Percentiles rank a stretch among this genome's conserved stretches.
Conservation (phyloP, 2,888 invertebrate genomes). For the Heliothis peltigera region DNA sequence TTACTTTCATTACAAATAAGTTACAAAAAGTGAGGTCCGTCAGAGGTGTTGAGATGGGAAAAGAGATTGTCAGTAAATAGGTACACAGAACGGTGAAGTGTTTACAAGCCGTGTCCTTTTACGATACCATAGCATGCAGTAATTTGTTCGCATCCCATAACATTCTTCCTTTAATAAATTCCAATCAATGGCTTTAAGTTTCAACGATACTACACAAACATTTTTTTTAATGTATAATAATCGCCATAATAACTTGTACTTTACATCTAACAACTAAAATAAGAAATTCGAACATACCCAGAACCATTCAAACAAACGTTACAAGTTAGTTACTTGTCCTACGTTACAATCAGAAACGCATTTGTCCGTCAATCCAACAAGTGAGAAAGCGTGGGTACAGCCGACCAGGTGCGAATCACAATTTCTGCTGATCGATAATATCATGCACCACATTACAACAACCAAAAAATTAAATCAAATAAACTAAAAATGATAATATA, state of each 20-base stretch:
- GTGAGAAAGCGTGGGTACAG: constrained; percentile 28
- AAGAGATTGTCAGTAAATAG: constrained; percentile 50
- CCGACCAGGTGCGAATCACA: constrained; percentile 33
- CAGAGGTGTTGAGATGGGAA: constrained; percentile 55
- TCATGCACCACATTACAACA: constrained; percentile 21
- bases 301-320: constrained; percentile 33
- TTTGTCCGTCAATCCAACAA: constrained; percentile 30
- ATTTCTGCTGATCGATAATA: constrained; percentile 24
- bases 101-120: constrained; percentile 41
- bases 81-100: constrained; percentile 40
- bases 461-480: constrained; percentile 33
- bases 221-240: constrained; percentile 40
- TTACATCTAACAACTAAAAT: constrained; percentile 60
- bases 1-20: constrained; percentile 51
- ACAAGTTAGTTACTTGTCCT: constrained; percentile 20
- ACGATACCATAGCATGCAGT: constrained; percentile 43
- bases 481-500: constrained; percentile 39
- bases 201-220: constrained; percentile 50
- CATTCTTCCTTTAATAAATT: constrained; percentile 39
- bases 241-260: constrained; percentile 65
- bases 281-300: constrained; percentile 50
- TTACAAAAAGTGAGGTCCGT: constrained; percentile 71
- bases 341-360: constrained; percentile 31
- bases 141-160: constrained; percentile 46
- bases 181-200: constrained; percentile 32